These are phyloP conservation scores for Terebella lapidaria DNA, from an alignment of 2,888 invertebrate species.

Conservation along the genomic window DNA sequence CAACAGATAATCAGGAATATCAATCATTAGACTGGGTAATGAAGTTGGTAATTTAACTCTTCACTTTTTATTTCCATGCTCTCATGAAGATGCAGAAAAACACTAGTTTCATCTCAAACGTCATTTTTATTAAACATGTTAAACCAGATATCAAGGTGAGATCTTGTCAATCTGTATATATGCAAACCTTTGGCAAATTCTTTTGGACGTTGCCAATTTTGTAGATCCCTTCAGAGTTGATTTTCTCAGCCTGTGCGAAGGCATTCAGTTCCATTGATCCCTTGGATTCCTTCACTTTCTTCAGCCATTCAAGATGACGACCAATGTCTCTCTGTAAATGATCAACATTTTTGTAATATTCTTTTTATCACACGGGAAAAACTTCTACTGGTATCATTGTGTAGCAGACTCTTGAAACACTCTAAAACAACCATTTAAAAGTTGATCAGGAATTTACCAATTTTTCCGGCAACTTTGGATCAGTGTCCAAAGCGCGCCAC, in stretches of 20 bases:
- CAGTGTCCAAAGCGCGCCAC: slow-evolving; percentile 33
- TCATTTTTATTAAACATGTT: too few species aligned
- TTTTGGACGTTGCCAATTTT: background rate
- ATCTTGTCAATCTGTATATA: background rate
- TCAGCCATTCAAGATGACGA: slow-evolving; percentile 36
- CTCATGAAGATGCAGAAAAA: too few species aligned
- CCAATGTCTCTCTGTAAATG: slow-evolving; percentile 27
- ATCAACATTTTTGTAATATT: slow-evolving; percentile 1
- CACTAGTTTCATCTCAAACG: too few species aligned
- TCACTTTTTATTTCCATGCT: background rate
- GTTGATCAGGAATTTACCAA: too few species aligned
- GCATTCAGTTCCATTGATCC: slow-evolving; percentile 43
- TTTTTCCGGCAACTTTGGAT: slow-evolving; percentile 35
- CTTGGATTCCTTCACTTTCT: slow-evolving; percentile 36
- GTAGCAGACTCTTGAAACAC: too few species aligned
- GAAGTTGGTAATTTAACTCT: background rate
- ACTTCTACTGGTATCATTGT: too few species aligned
- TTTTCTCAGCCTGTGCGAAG: slow-evolving; percentile 33
- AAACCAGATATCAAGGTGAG: too few species aligned
- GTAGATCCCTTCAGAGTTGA: slow-evolving; percentile 37
- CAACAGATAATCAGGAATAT: background rate
- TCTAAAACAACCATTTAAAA: too few species aligned
- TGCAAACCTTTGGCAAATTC: background rate
- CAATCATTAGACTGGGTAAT: too few species aligned
- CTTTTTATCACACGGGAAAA: background rate